Percentiles rank a stretch among this genome's conserved stretches.
phyloP scores from a whole-genome alignment of 2,888 invertebrate species.

The Ectobius pallidus region DNA sequence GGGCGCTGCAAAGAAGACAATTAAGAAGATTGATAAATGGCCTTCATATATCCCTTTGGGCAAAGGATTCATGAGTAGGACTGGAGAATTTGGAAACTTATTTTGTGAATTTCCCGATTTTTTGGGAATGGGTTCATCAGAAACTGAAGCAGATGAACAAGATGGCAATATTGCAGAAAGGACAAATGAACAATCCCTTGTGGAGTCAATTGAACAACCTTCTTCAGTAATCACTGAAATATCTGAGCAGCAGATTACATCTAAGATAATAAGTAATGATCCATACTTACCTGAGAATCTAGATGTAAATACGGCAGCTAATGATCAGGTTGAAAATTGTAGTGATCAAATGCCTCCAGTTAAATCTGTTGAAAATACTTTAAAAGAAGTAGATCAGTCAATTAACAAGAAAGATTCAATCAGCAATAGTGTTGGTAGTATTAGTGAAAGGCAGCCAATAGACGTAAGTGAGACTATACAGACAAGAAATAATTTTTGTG shows the following conservation, averaged over 20 bases:
- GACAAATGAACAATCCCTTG: background rate
- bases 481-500: too few relatives aligned
- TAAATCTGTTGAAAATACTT: too few relatives aligned
- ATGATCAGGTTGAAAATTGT: background rate
- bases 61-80: slow-evolving; percentile 23
- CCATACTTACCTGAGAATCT: too few relatives aligned
- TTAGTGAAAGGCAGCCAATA: too few relatives aligned
- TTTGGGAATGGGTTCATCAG: slow-evolving; percentile 14
- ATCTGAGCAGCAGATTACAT: too few relatives aligned
- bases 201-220: background rate
- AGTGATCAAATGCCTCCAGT: background rate
- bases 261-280: too few relatives aligned
- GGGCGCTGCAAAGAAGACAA: background rate
- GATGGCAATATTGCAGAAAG: background rate
- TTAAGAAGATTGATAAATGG: background rate
- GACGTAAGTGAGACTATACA: too few relatives aligned
- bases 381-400: too few relatives aligned
- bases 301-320: too few relatives aligned
- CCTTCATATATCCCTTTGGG: slow-evolving; percentile 13
- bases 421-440: too few relatives aligned
- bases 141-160: background rate
- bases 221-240: background rate
- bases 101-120: slow-evolving; percentile 28
- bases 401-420: too few relatives aligned
- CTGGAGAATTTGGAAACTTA: slow-evolving; percentile 23